Conservation (phyloP, 2,797 vertebrate species). For the Miichthys miiuy region DNA sequence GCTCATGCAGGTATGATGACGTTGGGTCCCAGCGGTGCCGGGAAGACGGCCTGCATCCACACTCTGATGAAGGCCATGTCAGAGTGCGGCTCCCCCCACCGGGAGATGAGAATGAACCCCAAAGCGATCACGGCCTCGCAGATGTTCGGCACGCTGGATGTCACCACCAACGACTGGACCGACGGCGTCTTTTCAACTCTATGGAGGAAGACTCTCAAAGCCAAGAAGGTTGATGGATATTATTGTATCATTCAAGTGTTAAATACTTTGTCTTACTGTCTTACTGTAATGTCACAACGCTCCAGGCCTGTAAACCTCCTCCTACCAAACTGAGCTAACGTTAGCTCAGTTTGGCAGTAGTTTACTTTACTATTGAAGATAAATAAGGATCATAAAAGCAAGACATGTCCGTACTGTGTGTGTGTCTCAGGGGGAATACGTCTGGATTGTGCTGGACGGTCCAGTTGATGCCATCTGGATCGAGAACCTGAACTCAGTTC, state of each 20-base stretch:
- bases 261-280: no score
- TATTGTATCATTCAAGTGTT: no score
- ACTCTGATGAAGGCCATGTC: conserved; percentile 90
- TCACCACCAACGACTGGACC: conserved; percentile 92
- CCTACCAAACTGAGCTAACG: no score
- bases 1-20: conserved; percentile 87
- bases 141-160: conserved; percentile 91
- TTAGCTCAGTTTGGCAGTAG: no score
- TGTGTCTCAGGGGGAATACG: conserved; percentile 79
- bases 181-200: conserved; percentile 91
- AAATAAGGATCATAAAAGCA: no score
- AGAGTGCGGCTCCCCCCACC: conserved; percentile 86
- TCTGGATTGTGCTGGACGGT: conserved; percentile 88
- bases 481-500: conserved; percentile 86
- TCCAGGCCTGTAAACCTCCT: no score
- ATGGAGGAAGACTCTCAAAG: conserved; percentile 91
- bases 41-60: conserved; percentile 89
- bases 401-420: background rate
- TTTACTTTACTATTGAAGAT: no score
- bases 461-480: conserved; percentile 89
- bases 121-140: conserved; percentile 91
- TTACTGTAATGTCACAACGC: no score
- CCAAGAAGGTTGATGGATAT: conserved; percentile 85
- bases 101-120: conserved; percentile 92
- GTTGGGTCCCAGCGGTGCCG: conserved; percentile 88